Conservation (phyloP, 2,888 invertebrate species). For the Lagria hirta region DNA sequence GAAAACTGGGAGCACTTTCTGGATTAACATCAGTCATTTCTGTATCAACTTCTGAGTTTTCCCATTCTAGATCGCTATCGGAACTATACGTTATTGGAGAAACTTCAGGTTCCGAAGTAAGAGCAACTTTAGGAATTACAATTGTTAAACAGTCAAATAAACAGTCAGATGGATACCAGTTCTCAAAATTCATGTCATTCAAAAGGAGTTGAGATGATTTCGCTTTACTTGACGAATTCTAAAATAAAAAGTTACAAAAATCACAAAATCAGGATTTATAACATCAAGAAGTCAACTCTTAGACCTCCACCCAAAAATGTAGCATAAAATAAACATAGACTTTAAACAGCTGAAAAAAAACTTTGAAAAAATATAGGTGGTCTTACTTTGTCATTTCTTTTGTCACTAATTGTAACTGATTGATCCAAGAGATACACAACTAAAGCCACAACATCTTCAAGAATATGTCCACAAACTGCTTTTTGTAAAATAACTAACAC, state of each 20-base stretch:
- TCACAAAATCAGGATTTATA: no score
- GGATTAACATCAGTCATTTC: constrained; percentile 54
- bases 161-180: constrained; percentile 74
- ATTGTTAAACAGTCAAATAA: constrained; percentile 76
- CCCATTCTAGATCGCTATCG: constrained; percentile 77
- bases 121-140: constrained; percentile 64
- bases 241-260: no score
- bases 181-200: constrained; percentile 61
- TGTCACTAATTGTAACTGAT: constrained; percentile 59
- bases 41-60: constrained; percentile 65
- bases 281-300: no score
- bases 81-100: constrained; percentile 63
- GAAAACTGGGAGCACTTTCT: constrained; percentile 35
- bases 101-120: constrained; percentile 61
- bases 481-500: constrained; percentile 83
- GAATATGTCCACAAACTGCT: constrained; percentile 74
- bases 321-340: no score
- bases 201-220: no score
- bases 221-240: no score
- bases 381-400: no score
- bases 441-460: constrained; percentile 87
- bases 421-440: constrained; percentile 85
- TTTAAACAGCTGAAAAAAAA: no score
- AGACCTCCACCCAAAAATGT: no score
- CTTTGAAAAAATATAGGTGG: no score